Percentiles rank a stretch among this genome's conserved stretches.
Conservation (phyloP, 1,140 invertebrate species). For the Eupristina koningsbergeri region DNA sequence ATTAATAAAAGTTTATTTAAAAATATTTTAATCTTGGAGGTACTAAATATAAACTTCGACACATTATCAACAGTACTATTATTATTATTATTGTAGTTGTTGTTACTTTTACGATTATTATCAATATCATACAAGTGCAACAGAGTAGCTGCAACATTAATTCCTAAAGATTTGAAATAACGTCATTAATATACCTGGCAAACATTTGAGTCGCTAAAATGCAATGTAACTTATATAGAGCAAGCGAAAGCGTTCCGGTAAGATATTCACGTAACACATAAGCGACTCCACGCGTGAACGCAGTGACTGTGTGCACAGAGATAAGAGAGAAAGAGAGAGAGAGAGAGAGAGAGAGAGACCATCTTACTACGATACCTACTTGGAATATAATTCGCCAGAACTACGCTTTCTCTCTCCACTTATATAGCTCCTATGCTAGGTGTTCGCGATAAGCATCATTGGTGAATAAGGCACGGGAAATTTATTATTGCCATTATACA, state of each 20-base stretch:
- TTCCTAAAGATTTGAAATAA: slow-evolving; percentile 21
- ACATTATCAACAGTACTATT: background rate
- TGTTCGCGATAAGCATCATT: slow-evolving; percentile 44
- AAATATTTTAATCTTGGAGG: too few species aligned
- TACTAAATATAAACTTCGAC: too few species aligned
- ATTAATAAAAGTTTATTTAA: too few species aligned
- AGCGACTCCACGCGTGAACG: slow-evolving; percentile 58
- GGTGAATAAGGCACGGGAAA: slow-evolving; percentile 47
- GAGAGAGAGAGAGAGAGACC: slow-evolving; percentile 23
- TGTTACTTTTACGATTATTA: background rate
- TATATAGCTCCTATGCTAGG: slow-evolving; percentile 23
- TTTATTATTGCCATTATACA: slow-evolving; percentile 39
- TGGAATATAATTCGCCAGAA: slow-evolving; percentile 51
- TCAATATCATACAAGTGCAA: background rate
- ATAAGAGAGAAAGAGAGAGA: slow-evolving; percentile 53
- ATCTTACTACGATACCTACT: slow-evolving; percentile 48
- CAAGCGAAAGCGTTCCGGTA: slow-evolving; percentile 57
- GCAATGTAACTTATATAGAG: slow-evolving; percentile 20
- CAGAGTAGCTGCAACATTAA: background rate
- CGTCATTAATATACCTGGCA: slow-evolving; percentile 33
- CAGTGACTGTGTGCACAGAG: slow-evolving; percentile 64
- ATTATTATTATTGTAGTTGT: background rate
- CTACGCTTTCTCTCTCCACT: slow-evolving; percentile 19
- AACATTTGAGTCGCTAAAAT: slow-evolving; percentile 11
- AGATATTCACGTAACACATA: slow-evolving; percentile 68